These are phyloP conservation scores for Leptodon cayanensis DNA, from an alignment of 2,797 vertebrate species.

Conservation along the genomic window DNA sequence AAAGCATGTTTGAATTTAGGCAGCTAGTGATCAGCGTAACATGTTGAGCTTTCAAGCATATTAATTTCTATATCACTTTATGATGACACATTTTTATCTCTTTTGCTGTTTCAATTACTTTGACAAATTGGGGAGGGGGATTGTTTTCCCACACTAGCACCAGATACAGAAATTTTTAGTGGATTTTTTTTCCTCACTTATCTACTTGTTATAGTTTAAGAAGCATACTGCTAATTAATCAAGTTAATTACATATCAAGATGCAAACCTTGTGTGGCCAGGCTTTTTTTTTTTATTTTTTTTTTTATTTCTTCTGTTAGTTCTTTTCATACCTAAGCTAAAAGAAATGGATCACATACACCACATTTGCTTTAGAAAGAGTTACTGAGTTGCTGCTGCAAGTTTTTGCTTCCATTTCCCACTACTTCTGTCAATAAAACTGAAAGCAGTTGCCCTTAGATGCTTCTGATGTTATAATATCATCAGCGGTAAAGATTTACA, in stretches of 20 bases:
- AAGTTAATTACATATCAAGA: slow-evolving; percentile 31
- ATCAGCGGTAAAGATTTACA: neutral
- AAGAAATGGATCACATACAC: neutral
- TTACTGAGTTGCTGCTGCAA: neutral
- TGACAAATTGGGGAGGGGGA: neutral
- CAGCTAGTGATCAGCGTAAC: neutral
- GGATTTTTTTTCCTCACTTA: neutral
- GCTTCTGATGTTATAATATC: neutral
- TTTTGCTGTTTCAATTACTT: slow-evolving; percentile 50
- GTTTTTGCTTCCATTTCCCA: neutral
- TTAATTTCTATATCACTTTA: slow-evolving; percentile 36
- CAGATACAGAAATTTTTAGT: slow-evolving; percentile 7
- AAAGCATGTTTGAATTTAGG: slow-evolving; percentile 30
- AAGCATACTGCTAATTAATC: slow-evolving; percentile 30
- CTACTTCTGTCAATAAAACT: slow-evolving; percentile 20
- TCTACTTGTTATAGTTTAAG: slow-evolving; percentile 8
- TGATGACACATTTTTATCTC: slow-evolving; percentile 31
- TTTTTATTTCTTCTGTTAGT: neutral
- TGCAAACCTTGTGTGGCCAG: neutral
- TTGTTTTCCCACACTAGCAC: neutral
- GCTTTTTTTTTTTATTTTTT: neutral
- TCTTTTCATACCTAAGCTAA: neutral
- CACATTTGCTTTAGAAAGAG: neutral
- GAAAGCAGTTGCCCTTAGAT: slow-evolving; percentile 7
- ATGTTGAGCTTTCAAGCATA: slow-evolving; percentile 11